Evolutionary conservation across 2,113 vertebrate genomes (phyloP).

Genomic region (Gallinago undulata): DNA sequence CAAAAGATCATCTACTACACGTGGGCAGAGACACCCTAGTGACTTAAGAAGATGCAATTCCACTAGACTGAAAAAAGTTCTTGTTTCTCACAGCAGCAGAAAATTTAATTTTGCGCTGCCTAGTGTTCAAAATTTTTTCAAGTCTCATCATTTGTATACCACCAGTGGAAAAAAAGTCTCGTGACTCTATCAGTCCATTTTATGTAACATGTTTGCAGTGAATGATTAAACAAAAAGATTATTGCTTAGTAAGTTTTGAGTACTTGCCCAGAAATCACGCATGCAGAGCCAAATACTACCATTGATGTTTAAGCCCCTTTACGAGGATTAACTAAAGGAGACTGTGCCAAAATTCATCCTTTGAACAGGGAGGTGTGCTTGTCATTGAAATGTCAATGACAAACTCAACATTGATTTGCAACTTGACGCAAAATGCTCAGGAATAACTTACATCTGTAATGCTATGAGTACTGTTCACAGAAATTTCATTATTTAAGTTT

Average conservation of each 20-base stretch:
- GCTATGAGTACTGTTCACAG: not conserved
- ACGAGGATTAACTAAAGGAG: conserved; percentile 17
- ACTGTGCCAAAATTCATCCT: not conserved
- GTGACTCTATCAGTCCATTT: conserved; percentile 18
- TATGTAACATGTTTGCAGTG: conserved; percentile 49
- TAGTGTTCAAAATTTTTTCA: not conserved
- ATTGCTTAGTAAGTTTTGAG: conserved; percentile 54
- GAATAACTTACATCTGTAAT: not conserved
- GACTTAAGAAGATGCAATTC: not conserved
- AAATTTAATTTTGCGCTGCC: not conserved
- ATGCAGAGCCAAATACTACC: conserved; percentile 32
- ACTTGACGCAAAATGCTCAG: not conserved
- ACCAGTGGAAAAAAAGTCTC: not conserved
- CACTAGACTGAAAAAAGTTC: not conserved
- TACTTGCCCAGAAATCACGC: conserved; percentile 56
- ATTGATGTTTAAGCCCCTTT: not conserved
- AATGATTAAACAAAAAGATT: conserved; percentile 58
- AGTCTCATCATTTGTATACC: not conserved
- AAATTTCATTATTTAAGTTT: not conserved
- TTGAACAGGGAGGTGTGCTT: not conserved
- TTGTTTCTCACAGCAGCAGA: not conserved
- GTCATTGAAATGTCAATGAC: not conserved
- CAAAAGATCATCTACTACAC: not conserved
- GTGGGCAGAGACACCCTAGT: not conserved
- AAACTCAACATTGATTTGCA: not conserved